Conservation (phyloP, 1,140 invertebrate genomes). For the Camponotus pennsylvanicus region DNA sequence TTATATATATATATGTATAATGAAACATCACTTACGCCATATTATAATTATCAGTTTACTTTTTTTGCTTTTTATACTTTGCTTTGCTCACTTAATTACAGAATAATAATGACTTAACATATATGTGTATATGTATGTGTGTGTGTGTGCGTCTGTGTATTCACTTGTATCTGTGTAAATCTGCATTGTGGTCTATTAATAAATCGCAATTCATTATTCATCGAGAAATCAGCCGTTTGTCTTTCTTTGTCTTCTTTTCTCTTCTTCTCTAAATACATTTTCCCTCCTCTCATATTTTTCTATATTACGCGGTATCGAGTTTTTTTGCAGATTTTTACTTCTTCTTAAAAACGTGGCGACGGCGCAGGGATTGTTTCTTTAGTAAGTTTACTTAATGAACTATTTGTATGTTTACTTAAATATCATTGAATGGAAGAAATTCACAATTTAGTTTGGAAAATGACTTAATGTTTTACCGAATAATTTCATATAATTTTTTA, state of each 20-base stretch:
- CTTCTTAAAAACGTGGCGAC: conserved; percentile 34
- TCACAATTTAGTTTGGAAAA: conserved; percentile 33
- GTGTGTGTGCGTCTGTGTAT: conserved; percentile 21
- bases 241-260: conserved; percentile 22
- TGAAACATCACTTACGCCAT: conserved; percentile 59
- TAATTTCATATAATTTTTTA: conserved; percentile 39
- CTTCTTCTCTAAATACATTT: conserved; percentile 2
- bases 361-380: conserved; percentile 35
- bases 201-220: conserved; percentile 61
- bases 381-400: conserved; percentile 26
- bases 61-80: conserved; percentile 55
- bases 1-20: conserved; percentile 26
- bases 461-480: conserved; percentile 36
- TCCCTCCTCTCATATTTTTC: neutral
- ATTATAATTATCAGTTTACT: conserved; percentile 64
- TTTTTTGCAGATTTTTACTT: conserved; percentile 28
- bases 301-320: neutral
- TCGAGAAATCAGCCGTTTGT: conserved; percentile 52
- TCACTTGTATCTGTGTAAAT: conserved; percentile 15
- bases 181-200: conserved; percentile 53
- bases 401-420: conserved; percentile 31
- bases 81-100: conserved; percentile 66
- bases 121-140: conserved; percentile 45
- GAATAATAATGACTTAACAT: conserved; percentile 64
- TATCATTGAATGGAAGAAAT: conserved; percentile 35